phyloP scores from a whole-genome alignment of 2,113 vertebrate species.

The Mormyrus lacerda region DNA sequence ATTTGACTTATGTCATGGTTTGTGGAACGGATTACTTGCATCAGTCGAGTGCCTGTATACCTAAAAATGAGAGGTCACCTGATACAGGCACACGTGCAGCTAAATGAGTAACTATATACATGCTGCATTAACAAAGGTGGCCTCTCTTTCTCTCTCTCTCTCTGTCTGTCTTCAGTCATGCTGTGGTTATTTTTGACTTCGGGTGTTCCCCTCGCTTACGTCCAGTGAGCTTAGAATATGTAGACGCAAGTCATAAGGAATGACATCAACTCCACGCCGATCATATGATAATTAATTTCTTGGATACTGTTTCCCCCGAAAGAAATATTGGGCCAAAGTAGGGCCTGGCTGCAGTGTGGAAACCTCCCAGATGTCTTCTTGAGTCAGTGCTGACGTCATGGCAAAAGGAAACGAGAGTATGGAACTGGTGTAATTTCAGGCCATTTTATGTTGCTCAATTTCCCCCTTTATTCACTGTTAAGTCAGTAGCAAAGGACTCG shows the following conservation, averaged over 20 bases:
- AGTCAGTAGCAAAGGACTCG: background rate
- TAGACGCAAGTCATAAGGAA: background rate
- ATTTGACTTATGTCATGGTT: background rate
- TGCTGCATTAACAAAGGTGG: background rate
- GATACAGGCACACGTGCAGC: background rate
- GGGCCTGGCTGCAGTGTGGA: background rate
- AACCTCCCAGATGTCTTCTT: background rate
- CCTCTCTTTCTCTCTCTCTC: background rate
- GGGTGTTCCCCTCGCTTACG: background rate
- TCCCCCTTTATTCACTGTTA: background rate
- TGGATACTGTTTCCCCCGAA: conserved; percentile 5
- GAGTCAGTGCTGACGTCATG: background rate
- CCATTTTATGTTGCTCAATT: background rate
- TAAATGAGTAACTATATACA: background rate
- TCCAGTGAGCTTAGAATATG: background rate
- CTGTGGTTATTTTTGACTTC: background rate
- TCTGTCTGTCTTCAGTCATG: background rate
- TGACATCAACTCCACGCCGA: background rate
- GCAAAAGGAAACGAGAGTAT: background rate
- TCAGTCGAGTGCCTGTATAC: background rate
- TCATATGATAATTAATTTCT: conserved; percentile 1
- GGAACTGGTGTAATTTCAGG: background rate
- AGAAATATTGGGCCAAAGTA: background rate
- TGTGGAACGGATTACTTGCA: background rate
- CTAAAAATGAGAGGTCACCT: background rate